Conservation (phyloP, 1,140 invertebrate species). For the Bradysia coprophila region DNA sequence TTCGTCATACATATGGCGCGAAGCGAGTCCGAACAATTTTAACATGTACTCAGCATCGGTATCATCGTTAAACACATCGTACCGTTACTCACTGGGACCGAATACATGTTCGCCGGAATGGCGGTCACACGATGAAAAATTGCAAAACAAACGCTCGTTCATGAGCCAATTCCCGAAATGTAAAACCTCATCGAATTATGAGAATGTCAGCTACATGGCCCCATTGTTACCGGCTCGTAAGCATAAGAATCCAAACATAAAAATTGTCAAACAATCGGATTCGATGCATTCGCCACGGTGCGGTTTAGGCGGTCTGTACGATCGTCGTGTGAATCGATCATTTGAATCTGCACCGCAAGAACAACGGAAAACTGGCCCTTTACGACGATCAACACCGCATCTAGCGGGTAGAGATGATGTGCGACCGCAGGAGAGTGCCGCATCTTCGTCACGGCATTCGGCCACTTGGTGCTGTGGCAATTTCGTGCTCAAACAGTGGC, state of each 20-base stretch:
- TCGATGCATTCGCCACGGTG: neutral
- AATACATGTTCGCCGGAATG: constrained; percentile 8
- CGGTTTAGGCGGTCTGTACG: constrained; percentile 11
- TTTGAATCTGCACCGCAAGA: constrained; percentile 20
- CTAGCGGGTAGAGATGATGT: constrained; percentile 7
- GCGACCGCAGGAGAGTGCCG: neutral
- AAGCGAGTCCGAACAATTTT: constrained; percentile 23
- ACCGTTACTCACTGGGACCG: constrained; percentile 1
- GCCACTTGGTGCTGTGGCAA: constrained; percentile 36
- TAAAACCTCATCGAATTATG: constrained; percentile 2
- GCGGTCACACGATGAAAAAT: constrained; percentile 18
- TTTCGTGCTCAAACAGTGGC: constrained; percentile 31
- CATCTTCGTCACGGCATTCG: constrained; percentile 10
- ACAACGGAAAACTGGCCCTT: constrained; percentile 7
- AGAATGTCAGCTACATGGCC: constrained; percentile 21
- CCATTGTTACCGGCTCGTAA: constrained; percentile 17
- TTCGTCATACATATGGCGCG: constrained; percentile 23
- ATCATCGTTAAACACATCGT: constrained; percentile 9
- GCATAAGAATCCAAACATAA: constrained; percentile 9
- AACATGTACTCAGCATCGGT: constrained; percentile 22
- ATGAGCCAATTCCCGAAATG: neutral
- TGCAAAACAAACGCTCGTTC: constrained; percentile 15
- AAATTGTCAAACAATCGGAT: neutral
- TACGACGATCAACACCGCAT: constrained; percentile 10
- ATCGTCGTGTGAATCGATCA: constrained; percentile 20